Evolutionary conservation across 2,888 invertebrate genomes (phyloP).

Genomic region (Drosophila flavopinicola): DNA sequence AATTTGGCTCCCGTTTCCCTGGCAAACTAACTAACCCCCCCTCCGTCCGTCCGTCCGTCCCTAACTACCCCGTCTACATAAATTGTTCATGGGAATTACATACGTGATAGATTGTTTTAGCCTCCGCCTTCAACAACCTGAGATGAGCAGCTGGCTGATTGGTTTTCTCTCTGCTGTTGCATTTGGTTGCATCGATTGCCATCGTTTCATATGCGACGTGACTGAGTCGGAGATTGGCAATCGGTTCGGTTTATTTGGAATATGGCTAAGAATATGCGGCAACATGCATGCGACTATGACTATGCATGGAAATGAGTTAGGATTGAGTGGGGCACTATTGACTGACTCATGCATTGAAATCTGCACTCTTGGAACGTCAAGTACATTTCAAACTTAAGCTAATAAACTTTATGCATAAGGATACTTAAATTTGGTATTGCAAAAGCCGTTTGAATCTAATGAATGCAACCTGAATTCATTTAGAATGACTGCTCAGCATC

Average conservation of each 20-base stretch:
- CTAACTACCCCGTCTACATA: conserved; percentile 14
- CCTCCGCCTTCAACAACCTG: conserved; percentile 14
- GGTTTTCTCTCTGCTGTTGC: conserved; percentile 36
- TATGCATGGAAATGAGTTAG: conserved; percentile 27
- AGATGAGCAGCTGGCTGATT: conserved; percentile 62
- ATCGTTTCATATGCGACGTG: conserved; percentile 82
- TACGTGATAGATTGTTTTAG: conserved; percentile 79
- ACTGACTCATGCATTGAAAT: background rate
- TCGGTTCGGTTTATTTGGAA: conserved; percentile 23
- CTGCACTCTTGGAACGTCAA: too few species aligned
- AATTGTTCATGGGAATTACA: conserved; percentile 83
- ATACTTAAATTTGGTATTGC: too few species aligned
- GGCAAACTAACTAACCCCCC: conserved; percentile 1
- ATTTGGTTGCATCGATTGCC: conserved; percentile 34
- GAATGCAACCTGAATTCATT: too few species aligned
- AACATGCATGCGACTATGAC: conserved; percentile 8
- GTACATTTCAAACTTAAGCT: background rate
- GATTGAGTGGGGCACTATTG: background rate
- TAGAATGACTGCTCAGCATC: too few species aligned
- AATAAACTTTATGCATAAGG: too few species aligned
- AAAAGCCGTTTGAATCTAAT: too few species aligned
- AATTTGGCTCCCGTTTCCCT: conserved; percentile 74
- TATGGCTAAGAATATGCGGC: conserved; percentile 24
- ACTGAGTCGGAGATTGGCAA: conserved; percentile 58
- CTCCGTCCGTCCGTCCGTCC: background rate